phyloP scores from a whole-genome alignment of 2,888 invertebrate genomes.

The Erannis defoliaria region DNA sequence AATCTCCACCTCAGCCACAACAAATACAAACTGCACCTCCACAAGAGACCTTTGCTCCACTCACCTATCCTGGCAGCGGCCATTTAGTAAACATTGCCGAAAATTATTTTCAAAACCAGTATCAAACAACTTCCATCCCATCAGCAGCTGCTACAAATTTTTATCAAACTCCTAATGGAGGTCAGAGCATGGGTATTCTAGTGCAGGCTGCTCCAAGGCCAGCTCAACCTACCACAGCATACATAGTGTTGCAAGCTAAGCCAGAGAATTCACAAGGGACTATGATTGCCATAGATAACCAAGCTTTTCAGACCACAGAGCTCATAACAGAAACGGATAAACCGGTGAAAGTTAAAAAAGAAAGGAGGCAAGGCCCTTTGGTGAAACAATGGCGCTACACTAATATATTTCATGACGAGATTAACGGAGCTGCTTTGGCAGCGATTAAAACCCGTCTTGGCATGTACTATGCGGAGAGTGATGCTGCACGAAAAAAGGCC shows the following conservation, averaged over 20 bases:
- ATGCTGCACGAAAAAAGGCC: conserved; percentile 80
- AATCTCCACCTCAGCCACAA: conserved; percentile 54
- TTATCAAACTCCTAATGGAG: conserved; percentile 77
- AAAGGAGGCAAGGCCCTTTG: conserved; percentile 76
- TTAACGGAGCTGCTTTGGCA: conserved; percentile 81
- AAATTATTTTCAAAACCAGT: conserved; percentile 83
- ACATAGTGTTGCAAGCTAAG: conserved; percentile 78
- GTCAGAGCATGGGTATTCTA: conserved; percentile 78
- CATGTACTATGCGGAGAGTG: conserved; percentile 84
- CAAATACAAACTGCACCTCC: conserved; percentile 56
- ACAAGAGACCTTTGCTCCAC: conserved; percentile 70
- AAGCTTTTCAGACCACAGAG: conserved; percentile 58
- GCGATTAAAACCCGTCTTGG: conserved; percentile 84
- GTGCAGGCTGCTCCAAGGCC: conserved; percentile 75
- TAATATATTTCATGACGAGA: conserved; percentile 86
- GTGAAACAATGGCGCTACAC: conserved; percentile 87
- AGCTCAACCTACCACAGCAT: conserved; percentile 74
- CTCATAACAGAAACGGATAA: conserved; percentile 56
- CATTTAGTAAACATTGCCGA: conserved; percentile 82
- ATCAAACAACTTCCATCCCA: conserved; percentile 72
- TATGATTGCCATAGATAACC: conserved; percentile 65
- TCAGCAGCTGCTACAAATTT: conserved; percentile 73
- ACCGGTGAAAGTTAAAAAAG: conserved; percentile 73
- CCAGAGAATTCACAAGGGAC: conserved; percentile 71
- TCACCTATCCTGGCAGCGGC: conserved; percentile 79